Conservation (phyloP, 2,113 vertebrate species). For the Poecile atricapillus region DNA sequence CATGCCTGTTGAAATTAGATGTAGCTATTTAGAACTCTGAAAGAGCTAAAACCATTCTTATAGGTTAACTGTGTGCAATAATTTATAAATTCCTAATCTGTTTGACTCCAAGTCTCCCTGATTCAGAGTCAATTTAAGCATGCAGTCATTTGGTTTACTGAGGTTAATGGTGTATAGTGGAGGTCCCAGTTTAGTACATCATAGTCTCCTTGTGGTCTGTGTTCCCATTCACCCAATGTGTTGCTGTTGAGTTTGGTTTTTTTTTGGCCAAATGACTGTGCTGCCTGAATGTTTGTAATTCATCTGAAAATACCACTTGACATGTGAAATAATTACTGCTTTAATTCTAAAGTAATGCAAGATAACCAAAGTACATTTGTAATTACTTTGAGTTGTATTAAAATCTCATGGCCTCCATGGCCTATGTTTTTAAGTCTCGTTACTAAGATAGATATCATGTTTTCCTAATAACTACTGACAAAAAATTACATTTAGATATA, state of each 20-base stretch:
- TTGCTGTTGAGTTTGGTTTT: not conserved
- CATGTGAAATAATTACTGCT: not conserved
- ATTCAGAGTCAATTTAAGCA: not conserved
- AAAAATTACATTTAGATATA: not conserved
- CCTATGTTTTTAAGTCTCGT: not conserved
- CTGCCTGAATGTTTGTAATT: not conserved
- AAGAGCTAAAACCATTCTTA: not conserved
- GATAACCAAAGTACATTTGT: not conserved
- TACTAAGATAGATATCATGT: not conserved
- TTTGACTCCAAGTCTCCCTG: not conserved
- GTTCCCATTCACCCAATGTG: fast-evolving
- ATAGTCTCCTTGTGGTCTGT: not conserved
- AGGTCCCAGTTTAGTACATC: fast-evolving
- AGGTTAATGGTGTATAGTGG: not conserved
- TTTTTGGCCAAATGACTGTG: not conserved
- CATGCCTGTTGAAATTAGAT: not conserved
- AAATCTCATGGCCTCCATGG: not conserved
- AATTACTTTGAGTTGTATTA: not conserved
- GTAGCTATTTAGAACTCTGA: not conserved
- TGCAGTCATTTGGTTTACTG: not conserved
- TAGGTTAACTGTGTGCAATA: not conserved
- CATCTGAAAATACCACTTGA: not conserved
- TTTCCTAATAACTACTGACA: not conserved
- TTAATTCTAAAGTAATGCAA: not conserved
- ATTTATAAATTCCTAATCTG: not conserved